Percentiles rank a stretch among this genome's conserved stretches.
Evolutionary conservation across 1,140 invertebrate genomes (phyloP).

Genomic region (Pseudachorutes palmiensis): DNA sequence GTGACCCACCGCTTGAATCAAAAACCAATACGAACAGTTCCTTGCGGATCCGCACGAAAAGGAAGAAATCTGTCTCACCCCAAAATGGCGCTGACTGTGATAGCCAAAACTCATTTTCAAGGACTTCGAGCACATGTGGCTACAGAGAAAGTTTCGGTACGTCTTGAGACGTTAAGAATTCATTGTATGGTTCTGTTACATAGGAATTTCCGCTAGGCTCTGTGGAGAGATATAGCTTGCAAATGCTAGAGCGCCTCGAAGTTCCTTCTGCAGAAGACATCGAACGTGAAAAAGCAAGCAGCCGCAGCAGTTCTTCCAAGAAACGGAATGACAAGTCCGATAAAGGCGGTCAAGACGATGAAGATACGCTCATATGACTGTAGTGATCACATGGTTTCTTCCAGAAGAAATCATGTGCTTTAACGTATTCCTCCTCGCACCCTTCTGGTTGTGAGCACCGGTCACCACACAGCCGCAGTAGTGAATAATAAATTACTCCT

Average conservation of each 20-base stretch:
- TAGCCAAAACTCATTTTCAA: conserved; percentile 36
- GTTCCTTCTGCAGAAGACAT: conserved; percentile 18
- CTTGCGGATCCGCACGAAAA: conserved; percentile 31
- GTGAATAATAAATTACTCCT: too few relatives aligned
- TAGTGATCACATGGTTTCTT: conserved; percentile 4
- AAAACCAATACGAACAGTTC: neutral
- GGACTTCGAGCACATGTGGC: conserved; percentile 36
- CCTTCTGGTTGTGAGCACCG: too few relatives aligned
- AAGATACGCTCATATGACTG: conserved; percentile 37
- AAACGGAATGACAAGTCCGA: conserved; percentile 19
- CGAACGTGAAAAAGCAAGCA: conserved; percentile 3
- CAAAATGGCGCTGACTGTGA: conserved; percentile 36
- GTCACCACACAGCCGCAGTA: too few relatives aligned
- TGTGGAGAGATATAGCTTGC: conserved; percentile 48
- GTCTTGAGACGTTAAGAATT: conserved; percentile 10
- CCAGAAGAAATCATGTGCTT: too few relatives aligned
- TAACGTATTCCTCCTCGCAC: too few relatives aligned
- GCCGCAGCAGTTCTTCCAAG: conserved; percentile 3
- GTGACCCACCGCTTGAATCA: neutral
- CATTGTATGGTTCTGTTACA: too few relatives aligned
- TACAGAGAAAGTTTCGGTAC: conserved; percentile 38
- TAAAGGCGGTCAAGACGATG: conserved; percentile 30
- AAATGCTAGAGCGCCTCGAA: conserved; percentile 42
- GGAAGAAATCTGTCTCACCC: conserved; percentile 34
- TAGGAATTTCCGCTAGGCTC: conserved; percentile 44